phyloP scores from a whole-genome alignment of 2,113 vertebrate species.

The Poecile atricapillus region DNA sequence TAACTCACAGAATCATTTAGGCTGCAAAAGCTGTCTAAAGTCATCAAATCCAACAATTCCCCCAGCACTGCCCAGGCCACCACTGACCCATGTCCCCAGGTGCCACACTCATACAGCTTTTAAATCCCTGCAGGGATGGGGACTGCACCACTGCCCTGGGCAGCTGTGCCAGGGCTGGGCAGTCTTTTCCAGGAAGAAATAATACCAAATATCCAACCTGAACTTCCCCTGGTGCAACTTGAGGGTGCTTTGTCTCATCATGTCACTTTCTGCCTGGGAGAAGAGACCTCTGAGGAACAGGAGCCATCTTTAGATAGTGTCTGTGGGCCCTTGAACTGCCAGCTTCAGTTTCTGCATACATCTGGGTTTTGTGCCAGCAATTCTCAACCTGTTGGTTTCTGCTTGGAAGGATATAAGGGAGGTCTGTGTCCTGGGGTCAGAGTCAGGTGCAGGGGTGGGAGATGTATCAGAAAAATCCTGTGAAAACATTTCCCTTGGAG shows the following conservation, averaged over 20 bases:
- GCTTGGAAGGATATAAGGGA: accelerated
- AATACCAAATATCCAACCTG: not conserved
- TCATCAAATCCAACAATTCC: accelerated
- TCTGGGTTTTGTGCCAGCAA: accelerated
- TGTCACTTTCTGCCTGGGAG: not conserved
- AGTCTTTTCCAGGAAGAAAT: not conserved
- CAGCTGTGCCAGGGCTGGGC: not conserved
- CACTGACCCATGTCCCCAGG: not conserved
- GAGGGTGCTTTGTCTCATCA: not conserved
- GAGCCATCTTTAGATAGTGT: not conserved
- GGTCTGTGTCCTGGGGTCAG: accelerated
- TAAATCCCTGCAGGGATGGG: not conserved
- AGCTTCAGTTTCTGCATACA: not conserved
- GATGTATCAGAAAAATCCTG: not conserved
- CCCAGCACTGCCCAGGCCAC: not conserved
- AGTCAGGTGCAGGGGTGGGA: not conserved
- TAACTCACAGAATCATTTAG: not conserved
- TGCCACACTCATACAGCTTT: not conserved
- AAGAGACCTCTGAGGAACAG: not conserved
- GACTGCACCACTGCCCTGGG: not conserved
- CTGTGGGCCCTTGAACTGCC: not conserved
- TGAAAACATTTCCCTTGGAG: not conserved
- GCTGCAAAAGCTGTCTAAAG: not conserved
- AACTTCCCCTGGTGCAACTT: not conserved
- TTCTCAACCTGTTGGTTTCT: not conserved